These are phyloP conservation scores for Eulimnadia texana DNA, from an alignment of 1,140 invertebrate species.

Conservation along the genomic window DNA sequence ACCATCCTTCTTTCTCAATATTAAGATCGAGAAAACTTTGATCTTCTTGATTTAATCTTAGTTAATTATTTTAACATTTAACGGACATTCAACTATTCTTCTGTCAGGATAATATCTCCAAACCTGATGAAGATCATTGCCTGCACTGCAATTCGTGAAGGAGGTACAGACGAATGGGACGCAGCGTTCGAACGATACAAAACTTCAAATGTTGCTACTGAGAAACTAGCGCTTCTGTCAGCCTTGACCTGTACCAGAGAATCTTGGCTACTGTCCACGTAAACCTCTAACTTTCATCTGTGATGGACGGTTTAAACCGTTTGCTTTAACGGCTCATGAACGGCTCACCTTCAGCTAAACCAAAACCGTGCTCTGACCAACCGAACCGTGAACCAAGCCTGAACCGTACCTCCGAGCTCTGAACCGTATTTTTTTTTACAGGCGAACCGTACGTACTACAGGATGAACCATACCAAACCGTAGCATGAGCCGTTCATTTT, in stretches of 20 bases:
- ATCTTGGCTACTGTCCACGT: conserved; percentile 21
- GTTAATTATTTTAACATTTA: conserved; percentile 44
- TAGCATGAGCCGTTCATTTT: no score
- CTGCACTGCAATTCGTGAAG: no score
- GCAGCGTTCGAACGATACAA: no score
- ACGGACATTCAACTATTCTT: no score
- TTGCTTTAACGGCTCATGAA: no score
- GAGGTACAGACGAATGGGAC: no score
- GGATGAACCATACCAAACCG: no score
- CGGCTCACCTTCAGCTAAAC: background rate
- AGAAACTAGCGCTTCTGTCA: conserved; percentile 25
- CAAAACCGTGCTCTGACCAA: background rate
- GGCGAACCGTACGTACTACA: no score
- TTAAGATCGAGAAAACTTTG: background rate
- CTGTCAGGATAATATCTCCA: conserved; percentile 27
- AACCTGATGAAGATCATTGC: conserved; percentile 29
- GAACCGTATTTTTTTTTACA: background rate
- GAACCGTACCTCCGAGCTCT: background rate
- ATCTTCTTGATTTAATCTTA: conserved; percentile 16
- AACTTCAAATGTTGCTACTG: conserved; percentile 24
- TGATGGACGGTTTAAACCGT: background rate
- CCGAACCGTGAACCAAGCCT: no score
- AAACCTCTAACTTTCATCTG: background rate
- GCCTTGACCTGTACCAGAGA: conserved; percentile 28
- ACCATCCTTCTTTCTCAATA: background rate